These are phyloP conservation scores for Myrmophylax atrothorax DNA, from an alignment of 2,113 vertebrate species.

Conservation along the genomic window DNA sequence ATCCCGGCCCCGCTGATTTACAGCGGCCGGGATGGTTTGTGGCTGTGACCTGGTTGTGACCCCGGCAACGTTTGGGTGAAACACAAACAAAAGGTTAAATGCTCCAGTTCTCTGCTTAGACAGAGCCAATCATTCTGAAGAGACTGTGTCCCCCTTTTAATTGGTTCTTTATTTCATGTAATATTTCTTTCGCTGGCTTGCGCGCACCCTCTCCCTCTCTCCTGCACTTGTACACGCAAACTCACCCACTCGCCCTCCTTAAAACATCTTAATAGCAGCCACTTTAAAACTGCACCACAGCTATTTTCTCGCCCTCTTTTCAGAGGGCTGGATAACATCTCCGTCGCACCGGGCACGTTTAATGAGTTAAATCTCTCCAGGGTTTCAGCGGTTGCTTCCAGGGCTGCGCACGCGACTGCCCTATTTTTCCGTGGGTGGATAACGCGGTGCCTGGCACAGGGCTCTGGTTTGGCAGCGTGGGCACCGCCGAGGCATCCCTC, in stretches of 20 bases:
- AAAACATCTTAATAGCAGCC: background rate
- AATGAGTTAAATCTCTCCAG: background rate
- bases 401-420: background rate
- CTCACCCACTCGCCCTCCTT: background rate
- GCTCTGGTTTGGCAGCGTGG: background rate
- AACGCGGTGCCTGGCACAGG: background rate
- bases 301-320: background rate
- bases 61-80: conserved; percentile 79
- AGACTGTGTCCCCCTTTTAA: conserved; percentile 11
- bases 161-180: conserved; percentile 2
- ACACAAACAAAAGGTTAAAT: conserved; percentile 81
- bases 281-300: background rate
- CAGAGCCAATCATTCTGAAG: conserved; percentile 74
- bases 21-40: conserved; percentile 72
- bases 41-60: conserved; percentile 84
- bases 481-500: background rate
- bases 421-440: background rate
- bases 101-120: conserved; percentile 56
- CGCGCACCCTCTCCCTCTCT: background rate
- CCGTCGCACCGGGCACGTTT: background rate
- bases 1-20: conserved; percentile 71
- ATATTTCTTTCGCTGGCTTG: background rate
- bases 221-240: background rate
- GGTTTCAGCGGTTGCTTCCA: background rate
- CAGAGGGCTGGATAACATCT: background rate